Conservation (phyloP, 2,888 invertebrate species). For the Noctua janthina region DNA sequence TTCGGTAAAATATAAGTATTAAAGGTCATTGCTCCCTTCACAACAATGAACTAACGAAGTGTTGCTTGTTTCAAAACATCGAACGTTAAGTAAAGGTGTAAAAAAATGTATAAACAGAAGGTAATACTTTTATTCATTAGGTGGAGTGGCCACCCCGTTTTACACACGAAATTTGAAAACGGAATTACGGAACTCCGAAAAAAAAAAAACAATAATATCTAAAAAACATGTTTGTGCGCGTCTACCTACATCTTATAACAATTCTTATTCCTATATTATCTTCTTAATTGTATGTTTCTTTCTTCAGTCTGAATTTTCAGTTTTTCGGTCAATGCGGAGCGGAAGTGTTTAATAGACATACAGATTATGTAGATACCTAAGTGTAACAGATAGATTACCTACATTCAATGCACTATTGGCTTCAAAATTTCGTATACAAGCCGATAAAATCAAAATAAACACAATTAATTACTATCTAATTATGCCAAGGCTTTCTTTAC, state of each 20-base stretch:
- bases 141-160: background rate
- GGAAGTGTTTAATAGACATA: background rate
- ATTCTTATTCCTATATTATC: background rate
- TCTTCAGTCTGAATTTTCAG: background rate
- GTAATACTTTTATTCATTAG: background rate
- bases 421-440: background rate
- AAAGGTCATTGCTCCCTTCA: slow-evolving; percentile 37
- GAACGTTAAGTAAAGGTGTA: background rate
- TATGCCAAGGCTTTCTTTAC: slow-evolving; percentile 55
- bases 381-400: background rate
- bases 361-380: too few species aligned
- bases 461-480: slow-evolving; percentile 35
- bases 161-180: background rate
- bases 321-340: background rate
- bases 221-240: too few species aligned
- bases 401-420: background rate
- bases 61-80: slow-evolving; percentile 25
- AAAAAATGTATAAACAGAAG: background rate
- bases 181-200: background rate
- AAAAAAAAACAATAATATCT: background rate
- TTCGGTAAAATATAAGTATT: slow-evolving; percentile 2
- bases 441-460: slow-evolving; percentile 21
- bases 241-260: too few species aligned
- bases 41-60: slow-evolving; percentile 19
- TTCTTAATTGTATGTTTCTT: background rate